These are phyloP conservation scores for Sclerurus mexicanus DNA, from an alignment of 2,113 vertebrate species.

Conservation along the genomic window DNA sequence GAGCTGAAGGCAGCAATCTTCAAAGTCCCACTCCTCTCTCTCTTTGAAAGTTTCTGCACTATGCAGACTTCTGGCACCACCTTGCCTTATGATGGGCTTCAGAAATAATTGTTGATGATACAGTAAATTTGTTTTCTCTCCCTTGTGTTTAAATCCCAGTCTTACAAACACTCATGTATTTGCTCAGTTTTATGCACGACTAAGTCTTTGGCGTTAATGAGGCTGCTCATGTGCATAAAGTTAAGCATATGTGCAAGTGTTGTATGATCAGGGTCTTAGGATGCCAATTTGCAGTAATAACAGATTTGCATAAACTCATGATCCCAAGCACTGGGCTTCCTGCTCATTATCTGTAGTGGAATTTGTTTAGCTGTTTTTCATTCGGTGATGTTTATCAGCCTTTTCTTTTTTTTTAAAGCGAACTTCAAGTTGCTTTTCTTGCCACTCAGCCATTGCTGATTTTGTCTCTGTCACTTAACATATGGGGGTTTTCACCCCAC, in stretches of 20 bases:
- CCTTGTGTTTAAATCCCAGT: constrained; percentile 56
- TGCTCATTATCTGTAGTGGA: constrained; percentile 25
- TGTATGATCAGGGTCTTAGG: constrained; percentile 51
- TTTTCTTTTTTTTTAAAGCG: neutral
- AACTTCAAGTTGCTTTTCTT: neutral
- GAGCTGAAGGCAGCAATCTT: neutral
- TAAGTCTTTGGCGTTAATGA: constrained; percentile 48
- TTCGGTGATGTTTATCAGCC: neutral
- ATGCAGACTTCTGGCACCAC: constrained; percentile 12
- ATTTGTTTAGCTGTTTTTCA: neutral
- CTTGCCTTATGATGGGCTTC: constrained; percentile 41
- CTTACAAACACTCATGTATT: constrained; percentile 28
- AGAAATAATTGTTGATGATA: constrained; percentile 68
- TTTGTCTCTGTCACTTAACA: neutral
- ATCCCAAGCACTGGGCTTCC: neutral
- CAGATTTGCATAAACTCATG: constrained; percentile 51
- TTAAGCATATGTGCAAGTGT: constrained; percentile 57
- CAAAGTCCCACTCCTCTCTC: neutral
- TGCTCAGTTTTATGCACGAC: constrained; percentile 52
- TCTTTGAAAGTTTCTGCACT: neutral
- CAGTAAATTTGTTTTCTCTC: constrained; percentile 61
- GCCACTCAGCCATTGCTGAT: neutral
- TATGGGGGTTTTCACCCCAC: neutral
- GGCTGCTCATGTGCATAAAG: constrained; percentile 61
- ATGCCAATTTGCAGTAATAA: constrained; percentile 63